phyloP scores from a whole-genome alignment of 2,113 vertebrate species.

The Triplophysa tibetana region DNA sequence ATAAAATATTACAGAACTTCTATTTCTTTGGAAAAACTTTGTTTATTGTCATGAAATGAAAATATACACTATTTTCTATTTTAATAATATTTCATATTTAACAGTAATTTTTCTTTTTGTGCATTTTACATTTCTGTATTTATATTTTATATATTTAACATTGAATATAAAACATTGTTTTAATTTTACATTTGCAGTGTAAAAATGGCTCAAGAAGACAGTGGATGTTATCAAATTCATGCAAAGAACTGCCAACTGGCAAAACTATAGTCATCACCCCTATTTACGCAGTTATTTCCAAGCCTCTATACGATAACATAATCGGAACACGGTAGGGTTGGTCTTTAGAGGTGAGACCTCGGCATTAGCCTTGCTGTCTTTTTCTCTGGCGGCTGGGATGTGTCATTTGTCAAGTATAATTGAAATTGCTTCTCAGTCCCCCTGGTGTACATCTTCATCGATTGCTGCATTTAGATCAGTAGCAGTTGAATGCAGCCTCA shows the following conservation, averaged over 20 bases:
- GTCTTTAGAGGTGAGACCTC: background rate
- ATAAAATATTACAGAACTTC: no score
- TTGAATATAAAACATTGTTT: no score
- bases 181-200: no score
- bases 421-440: conserved; percentile 56
- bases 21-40: no score
- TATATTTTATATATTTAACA: no score
- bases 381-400: conserved; percentile 36
- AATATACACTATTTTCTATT: no score
- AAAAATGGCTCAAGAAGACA: no score
- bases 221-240: no score
- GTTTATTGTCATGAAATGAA: no score
- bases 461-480: conserved; percentile 67
- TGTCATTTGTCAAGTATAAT: conserved; percentile 69
- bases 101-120: no score
- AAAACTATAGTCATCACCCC: background rate
- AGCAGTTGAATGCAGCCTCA: conserved; percentile 71
- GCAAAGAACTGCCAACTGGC: background rate
- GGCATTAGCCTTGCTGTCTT: background rate
- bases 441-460: conserved; percentile 59
- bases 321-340: background rate
- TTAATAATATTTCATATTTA: no score
- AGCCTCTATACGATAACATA: background rate
- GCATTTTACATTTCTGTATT: no score
- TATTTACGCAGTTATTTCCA: background rate